These are phyloP conservation scores for Diplodus puntazzo DNA, from an alignment of 2,797 vertebrate species.

Conservation along the genomic window DNA sequence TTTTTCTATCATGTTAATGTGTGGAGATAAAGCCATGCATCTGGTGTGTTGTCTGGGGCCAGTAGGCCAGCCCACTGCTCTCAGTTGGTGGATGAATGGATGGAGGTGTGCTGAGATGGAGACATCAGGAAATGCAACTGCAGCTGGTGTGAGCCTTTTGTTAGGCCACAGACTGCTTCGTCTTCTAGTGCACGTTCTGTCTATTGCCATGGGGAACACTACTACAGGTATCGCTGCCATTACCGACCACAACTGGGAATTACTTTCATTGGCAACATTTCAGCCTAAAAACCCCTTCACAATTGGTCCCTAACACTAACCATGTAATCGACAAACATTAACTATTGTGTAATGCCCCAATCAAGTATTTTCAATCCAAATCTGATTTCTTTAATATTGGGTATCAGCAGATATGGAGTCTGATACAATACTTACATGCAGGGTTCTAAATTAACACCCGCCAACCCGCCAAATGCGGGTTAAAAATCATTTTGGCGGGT, in stretches of 20 bases:
- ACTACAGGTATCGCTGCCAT: background rate
- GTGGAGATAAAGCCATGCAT: constrained; percentile 91
- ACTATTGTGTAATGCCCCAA: too few relatives aligned
- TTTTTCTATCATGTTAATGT: constrained; percentile 96
- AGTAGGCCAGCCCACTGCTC: constrained; percentile 87
- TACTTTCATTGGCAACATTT: background rate
- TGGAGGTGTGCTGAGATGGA: constrained; percentile 53
- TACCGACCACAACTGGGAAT: background rate
- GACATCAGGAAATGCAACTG: constrained; percentile 43
- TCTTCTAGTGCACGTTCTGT: background rate
- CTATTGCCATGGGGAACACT: background rate
- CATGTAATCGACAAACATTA: background rate
- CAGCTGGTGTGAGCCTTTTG: constrained; percentile 16
- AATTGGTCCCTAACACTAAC: background rate
- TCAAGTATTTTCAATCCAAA: too few relatives aligned
- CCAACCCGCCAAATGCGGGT: too few relatives aligned
- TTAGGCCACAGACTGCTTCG: background rate
- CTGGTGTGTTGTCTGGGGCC: constrained; percentile 87
- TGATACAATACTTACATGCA: too few relatives aligned
- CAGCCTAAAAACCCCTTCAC: background rate
- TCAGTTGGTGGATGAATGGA: constrained; percentile 77
- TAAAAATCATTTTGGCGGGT: too few relatives aligned
- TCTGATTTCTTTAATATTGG: too few relatives aligned
- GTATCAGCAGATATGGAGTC: too few relatives aligned
- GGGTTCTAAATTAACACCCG: too few relatives aligned